Percentiles rank a stretch among this genome's conserved stretches.
These are phyloP conservation scores for Platichthys flesus DNA, from an alignment of 2,113 vertebrate genomes.

Conservation along the genomic window DNA sequence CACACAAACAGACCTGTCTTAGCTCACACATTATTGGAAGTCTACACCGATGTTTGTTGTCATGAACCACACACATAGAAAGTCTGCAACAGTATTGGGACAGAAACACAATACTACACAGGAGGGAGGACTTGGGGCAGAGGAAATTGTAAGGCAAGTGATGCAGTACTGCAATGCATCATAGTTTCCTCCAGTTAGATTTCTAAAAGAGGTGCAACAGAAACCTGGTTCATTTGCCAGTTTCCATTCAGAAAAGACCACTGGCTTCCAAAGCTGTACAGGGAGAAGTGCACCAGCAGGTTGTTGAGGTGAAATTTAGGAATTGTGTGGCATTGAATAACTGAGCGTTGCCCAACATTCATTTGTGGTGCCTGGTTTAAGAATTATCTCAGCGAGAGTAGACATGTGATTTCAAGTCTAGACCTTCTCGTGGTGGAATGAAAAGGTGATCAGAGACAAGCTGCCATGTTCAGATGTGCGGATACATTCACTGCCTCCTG, in stretches of 20 bases:
- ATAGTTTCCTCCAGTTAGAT: constrained; percentile 63
- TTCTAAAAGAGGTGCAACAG: constrained; percentile 24
- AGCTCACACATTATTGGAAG: constrained; percentile 55
- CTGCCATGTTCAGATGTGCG: background rate
- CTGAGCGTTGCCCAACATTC: constrained; percentile 25
- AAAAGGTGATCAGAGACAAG: constrained; percentile 22
- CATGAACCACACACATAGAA: constrained; percentile 50
- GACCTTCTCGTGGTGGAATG: background rate
- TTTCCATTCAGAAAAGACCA: constrained; percentile 59
- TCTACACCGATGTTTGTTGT: constrained; percentile 57
- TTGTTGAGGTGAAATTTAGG: constrained; percentile 35
- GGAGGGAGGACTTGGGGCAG: constrained; percentile 54
- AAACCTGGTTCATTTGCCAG: constrained; percentile 51
- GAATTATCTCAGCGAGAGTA: constrained; percentile 43
- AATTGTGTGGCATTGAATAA: constrained; percentile 11
- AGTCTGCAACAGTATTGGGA: constrained; percentile 50
- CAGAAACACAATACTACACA: constrained; percentile 69
- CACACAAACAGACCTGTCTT: constrained; percentile 59
- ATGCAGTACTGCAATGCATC: constrained; percentile 58
- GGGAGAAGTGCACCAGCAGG: constrained; percentile 61
- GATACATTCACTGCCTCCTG: constrained; percentile 18
- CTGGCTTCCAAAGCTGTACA: constrained; percentile 47
- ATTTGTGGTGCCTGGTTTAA: constrained; percentile 27
- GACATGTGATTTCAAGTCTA: constrained; percentile 6
- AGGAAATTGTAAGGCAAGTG: constrained; percentile 58